Conservation (phyloP, 2,113 vertebrate species). For the Oophaga pumilio region DNA sequence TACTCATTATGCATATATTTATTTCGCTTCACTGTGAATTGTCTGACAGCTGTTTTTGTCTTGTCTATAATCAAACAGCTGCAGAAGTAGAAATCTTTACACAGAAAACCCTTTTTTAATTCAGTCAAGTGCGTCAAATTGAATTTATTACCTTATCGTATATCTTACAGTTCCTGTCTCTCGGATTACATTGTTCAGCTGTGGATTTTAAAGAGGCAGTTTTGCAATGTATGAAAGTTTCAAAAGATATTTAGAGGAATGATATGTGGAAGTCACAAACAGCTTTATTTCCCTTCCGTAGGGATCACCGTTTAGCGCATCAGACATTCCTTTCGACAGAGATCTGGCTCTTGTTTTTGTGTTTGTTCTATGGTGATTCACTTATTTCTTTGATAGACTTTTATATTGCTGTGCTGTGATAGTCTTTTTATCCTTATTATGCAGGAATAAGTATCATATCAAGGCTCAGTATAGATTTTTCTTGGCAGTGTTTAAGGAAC, state of each 20-base stretch:
- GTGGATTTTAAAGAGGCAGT: background rate
- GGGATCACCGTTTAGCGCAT: too few species aligned
- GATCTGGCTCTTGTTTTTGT: too few species aligned
- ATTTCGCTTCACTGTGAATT: background rate
- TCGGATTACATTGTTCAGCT: background rate
- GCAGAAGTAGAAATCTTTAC: background rate
- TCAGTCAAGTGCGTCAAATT: background rate
- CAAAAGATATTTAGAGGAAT: background rate
- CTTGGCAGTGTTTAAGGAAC: too few species aligned
- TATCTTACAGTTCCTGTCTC: background rate
- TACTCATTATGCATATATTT: background rate
- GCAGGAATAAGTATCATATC: too few species aligned
- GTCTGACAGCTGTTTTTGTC: constrained; percentile 26
- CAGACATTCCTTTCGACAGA: too few species aligned
- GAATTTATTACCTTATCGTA: background rate
- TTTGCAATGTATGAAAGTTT: background rate
- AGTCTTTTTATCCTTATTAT: too few species aligned
- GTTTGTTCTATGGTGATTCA: too few species aligned
- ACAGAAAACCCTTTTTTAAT: constrained; percentile 4
- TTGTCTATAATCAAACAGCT: constrained; percentile 26
- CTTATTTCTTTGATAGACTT: too few species aligned
- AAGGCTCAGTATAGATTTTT: too few species aligned
- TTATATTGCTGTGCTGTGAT: too few species aligned
- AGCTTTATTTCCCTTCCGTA: too few species aligned
- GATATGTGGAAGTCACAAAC: too few species aligned